Evolutionary conservation across 1,140 invertebrate species (phyloP), one percentile per base, ranked within the genome.

Genomic region (Drosophila cardini): DNA sequence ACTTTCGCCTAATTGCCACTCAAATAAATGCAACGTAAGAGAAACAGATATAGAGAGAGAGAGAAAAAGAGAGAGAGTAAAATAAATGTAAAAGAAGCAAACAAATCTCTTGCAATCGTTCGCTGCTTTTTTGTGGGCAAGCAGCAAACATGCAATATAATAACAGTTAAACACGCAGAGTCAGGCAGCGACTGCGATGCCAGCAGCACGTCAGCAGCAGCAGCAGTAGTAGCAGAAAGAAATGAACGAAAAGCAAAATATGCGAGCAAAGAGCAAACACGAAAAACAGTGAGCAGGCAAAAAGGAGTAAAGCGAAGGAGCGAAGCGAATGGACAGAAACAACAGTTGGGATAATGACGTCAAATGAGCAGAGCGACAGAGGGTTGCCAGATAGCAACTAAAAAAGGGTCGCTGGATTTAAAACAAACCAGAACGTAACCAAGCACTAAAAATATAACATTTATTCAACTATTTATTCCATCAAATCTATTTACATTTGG

Each of bases 271-370:
- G 36, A 38, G 36, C 10, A 38, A 38, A 13, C 21, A 26, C 21
- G 21, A 26, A 26, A 26, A 26, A 26, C 21, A 26, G 40, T 43
- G 40, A n/a, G 15, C 11, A 43, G 40, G 30, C 34, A 38, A 15
- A 40, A 38, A 26, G 34, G 15, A 16, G 34, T 15, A 21, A 48
- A 18, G 34, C 32, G n/a, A 46, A 16, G 16, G 26, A 57, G 38
- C 38, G 16, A 57, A 57, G n/a, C 38, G 13, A 57, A 13, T n/a
- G 38, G 52, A 18, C 42, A 26, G 61, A 42, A 72, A 72, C 71
- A 69, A 73, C 64, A 61, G 70, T 72, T 68, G 70, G 70, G 56
- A 68, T 72, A 72, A 72, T 72, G 70, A 72, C 70, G 70, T 72
- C 70, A 72, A 72, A 72, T 68, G 55, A 58, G 58, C 52, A 65